These are phyloP conservation scores for Neolamprologus devosi DNA, from an alignment of 2,113 vertebrate genomes.

Conservation along the genomic window DNA sequence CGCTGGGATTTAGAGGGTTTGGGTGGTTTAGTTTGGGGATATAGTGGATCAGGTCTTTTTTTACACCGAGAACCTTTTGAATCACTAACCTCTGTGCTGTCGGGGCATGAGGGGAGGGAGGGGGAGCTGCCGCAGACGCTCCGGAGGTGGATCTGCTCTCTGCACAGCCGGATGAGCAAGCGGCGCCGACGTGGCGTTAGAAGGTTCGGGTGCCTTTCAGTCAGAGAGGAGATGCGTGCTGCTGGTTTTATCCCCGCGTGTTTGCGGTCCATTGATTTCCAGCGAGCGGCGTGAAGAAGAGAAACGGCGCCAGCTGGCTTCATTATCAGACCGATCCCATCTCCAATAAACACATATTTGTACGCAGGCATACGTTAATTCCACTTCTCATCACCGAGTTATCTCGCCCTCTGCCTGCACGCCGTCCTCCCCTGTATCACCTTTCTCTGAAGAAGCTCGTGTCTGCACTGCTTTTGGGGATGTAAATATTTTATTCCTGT, in stretches of 20 bases:
- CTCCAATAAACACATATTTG: neutral
- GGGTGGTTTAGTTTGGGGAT: conserved; percentile 33
- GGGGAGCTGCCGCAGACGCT: neutral
- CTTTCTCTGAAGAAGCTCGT: neutral
- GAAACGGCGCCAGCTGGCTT: conserved; percentile 3
- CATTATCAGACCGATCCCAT: neutral
- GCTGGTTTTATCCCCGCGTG: neutral
- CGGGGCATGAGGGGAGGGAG: neutral
- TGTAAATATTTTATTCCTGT: neutral
- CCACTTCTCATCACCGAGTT: neutral
- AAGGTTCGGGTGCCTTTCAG: neutral
- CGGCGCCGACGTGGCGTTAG: neutral
- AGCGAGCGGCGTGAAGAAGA: neutral
- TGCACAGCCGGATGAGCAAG: neutral
- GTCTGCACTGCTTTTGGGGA: neutral
- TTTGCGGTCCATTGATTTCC: neutral
- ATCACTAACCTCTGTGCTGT: neutral
- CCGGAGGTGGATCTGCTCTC: neutral
- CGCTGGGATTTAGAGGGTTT: conserved; percentile 13
- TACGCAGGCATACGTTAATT: neutral
- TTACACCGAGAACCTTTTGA: conserved; percentile 5
- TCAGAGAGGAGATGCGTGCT: neutral
- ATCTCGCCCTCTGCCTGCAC: neutral
- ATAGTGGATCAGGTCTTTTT: conserved; percentile 14
- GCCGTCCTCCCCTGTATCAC: neutral